Conservation (phyloP, 2,113 vertebrate species). For the Gnathonemus longibarbis region DNA sequence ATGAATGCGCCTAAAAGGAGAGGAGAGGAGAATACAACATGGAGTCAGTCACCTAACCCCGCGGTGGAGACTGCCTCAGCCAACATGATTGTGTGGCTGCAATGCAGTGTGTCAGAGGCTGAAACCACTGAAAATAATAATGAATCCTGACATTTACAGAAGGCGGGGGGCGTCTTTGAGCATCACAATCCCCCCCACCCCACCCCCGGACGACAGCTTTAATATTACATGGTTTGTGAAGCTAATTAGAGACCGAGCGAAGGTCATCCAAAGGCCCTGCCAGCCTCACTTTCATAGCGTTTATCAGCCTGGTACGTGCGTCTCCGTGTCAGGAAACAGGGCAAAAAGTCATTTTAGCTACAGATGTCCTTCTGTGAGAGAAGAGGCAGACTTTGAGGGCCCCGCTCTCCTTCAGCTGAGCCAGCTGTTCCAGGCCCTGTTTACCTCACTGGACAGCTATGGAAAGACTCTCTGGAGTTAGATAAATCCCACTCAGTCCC, state of each 20-base stretch:
- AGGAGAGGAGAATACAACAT: neutral
- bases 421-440: slow-evolving; percentile 35
- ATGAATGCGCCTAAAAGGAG: slow-evolving; percentile 81
- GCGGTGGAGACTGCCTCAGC: neutral
- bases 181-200: neutral
- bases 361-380: slow-evolving; percentile 30
- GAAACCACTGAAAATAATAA: slow-evolving; percentile 34
- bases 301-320: neutral
- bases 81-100: neutral
- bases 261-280: neutral
- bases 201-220: neutral
- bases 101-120: slow-evolving; percentile 29
- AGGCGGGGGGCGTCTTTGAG: slow-evolving; percentile 23
- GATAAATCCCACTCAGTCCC: slow-evolving; percentile 33
- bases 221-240: neutral
- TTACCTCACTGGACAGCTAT: slow-evolving; percentile 44
- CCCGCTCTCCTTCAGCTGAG: slow-evolving; percentile 28
- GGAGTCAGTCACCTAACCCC: neutral
- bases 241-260: neutral
- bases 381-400: slow-evolving; percentile 20
- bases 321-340: slow-evolving; percentile 8
- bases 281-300: neutral
- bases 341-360: slow-evolving; percentile 24
- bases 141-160: slow-evolving; percentile 29
- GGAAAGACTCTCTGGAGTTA: slow-evolving; percentile 40